Evolutionary conservation across 2,888 invertebrate species (phyloP), one percentile per base, ranked within the genome.

Genomic region (Folsomia manolachei): DNA sequence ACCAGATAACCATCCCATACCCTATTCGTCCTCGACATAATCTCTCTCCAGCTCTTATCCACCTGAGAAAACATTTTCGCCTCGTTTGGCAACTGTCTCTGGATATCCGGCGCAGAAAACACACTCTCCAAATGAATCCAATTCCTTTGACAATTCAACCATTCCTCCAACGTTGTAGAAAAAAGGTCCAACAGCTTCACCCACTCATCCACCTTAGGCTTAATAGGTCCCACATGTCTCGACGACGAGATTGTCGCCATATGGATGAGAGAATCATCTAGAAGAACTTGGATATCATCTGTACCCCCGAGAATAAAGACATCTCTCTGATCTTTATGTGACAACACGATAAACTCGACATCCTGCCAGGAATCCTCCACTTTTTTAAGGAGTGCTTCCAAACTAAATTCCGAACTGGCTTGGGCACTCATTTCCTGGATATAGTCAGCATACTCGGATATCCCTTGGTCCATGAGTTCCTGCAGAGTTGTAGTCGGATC

Each of bases 101-200:
- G 94, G 81, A 97, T 97, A 82, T 96, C 96, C 0, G 95, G 94
- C 0, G 96, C 95, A 9, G 93, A 91, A 84, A 97, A 97, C 82
- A 97, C 95, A 0, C 95, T 94, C 84, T 97, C 96, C 81, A 97
- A 85, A 83, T 97, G 96, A 53, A 95, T 87, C 96, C 97, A 97
- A n/a, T 91, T 91, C 80, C 91, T 90, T 84, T 96, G 96, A 81
- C 95, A 94, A 73, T 89, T 87, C 80, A 88, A 87, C 95, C 95
- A 96, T 83, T 92, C 92, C 83, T 95, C 95, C 93, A 95, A 83
- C n/a, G 94, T 93, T 81, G 87, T 89, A 1, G 89, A 85, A 82
- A 95, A 94, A n/a, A 92, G 84, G 18, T 94, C 92, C 77, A 94
- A 84, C 74, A 90, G 88, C 74, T 85, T 87, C 0, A 87, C 86